These are phyloP conservation scores for Bedellia somnulentella DNA, from an alignment of 2,888 invertebrate genomes.

Conservation along the genomic window DNA sequence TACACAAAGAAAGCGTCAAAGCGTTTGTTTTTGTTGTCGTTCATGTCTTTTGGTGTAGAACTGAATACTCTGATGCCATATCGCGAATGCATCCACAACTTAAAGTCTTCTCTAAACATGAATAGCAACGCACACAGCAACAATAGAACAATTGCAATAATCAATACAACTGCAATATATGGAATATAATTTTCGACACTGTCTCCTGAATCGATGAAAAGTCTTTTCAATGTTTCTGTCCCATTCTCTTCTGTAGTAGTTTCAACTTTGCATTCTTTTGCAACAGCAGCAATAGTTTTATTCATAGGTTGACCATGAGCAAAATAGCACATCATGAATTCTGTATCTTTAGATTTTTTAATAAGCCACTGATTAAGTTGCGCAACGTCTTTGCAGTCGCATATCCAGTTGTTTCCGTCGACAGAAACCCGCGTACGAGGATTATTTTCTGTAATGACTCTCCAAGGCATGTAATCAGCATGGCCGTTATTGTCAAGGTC, in stretches of 20 bases:
- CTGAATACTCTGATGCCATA: slow-evolving; percentile 77
- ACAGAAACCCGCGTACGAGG: slow-evolving; percentile 70
- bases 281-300: slow-evolving; percentile 47
- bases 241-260: slow-evolving; percentile 66
- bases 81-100: slow-evolving; percentile 76
- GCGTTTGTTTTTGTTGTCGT: slow-evolving; percentile 66
- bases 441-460: slow-evolving; percentile 67
- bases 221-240: slow-evolving; percentile 55
- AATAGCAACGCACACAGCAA: slow-evolving; percentile 70
- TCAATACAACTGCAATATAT: slow-evolving; percentile 70
- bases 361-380: slow-evolving; percentile 71
- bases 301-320: slow-evolving; percentile 53
- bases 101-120: slow-evolving; percentile 75
- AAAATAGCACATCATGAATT: slow-evolving; percentile 68
- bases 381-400: slow-evolving; percentile 73
- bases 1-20: slow-evolving; percentile 90
- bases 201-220: slow-evolving; percentile 65
- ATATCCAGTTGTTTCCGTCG: slow-evolving; percentile 82
- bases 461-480: slow-evolving; percentile 75
- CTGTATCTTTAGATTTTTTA: slow-evolving; percentile 67
- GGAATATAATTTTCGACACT: slow-evolving; percentile 74
- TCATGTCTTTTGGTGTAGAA: slow-evolving; percentile 56
- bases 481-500: slow-evolving; percentile 78
- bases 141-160: slow-evolving; percentile 69
- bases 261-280: slow-evolving; percentile 63